Percentiles rank a stretch among this genome's conserved stretches.
These are phyloP conservation scores for Passer montanus DNA, from an alignment of 2,113 vertebrate species.

Conservation along the genomic window DNA sequence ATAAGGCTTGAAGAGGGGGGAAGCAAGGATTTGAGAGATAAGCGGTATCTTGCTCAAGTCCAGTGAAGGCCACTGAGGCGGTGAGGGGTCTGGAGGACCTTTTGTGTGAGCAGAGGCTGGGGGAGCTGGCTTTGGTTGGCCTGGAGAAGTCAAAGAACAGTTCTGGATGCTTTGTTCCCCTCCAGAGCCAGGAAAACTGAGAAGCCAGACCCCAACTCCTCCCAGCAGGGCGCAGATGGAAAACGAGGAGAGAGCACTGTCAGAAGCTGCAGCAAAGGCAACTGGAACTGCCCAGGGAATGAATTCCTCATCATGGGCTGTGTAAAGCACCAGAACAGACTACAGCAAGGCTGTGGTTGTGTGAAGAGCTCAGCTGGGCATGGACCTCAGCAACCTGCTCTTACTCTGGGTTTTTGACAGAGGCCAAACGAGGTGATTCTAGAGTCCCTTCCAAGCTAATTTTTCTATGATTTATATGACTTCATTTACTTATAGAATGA, in stretches of 20 bases:
- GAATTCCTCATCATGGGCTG: neutral
- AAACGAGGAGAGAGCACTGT: neutral
- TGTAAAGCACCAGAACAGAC: neutral
- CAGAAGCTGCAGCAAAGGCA: neutral
- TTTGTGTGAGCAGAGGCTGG: neutral
- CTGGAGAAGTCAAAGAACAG: neutral
- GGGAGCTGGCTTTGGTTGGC: neutral
- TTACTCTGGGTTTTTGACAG: neutral
- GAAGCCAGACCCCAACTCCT: neutral
- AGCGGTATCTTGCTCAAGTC: neutral
- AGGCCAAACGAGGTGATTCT: neutral
- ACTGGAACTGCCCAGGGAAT: neutral
- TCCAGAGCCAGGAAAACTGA: neutral
- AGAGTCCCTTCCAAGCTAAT: neutral
- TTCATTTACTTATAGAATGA: conserved; percentile 45
- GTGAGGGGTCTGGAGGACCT: neutral
- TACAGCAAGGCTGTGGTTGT: accelerated
- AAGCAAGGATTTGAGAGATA: neutral
- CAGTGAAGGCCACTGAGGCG: neutral
- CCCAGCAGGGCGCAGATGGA: neutral
- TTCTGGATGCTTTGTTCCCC: neutral
- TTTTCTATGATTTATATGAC: neutral
- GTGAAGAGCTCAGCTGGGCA: neutral
- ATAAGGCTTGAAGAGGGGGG: accelerated
- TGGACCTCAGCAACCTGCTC: neutral